Percentiles rank a stretch among this genome's conserved stretches.
Evolutionary conservation across 53 echinoderm and acorn worm genomes (phyloP).

Genomic region (Zoroaster sp.): DNA sequence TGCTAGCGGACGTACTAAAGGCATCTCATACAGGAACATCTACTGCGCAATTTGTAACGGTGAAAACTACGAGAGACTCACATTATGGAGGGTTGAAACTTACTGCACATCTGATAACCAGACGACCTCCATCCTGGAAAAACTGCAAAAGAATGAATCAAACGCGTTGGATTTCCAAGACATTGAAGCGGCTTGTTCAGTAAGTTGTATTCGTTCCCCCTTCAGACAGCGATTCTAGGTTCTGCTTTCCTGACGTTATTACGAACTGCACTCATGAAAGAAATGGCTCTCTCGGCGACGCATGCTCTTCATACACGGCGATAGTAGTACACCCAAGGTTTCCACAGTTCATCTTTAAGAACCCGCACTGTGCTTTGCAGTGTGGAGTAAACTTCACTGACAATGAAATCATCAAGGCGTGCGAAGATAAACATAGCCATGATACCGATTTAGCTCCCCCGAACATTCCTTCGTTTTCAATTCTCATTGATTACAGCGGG

Average conservation of each 20-base stretch:
- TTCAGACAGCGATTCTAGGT: neutral
- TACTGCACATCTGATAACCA: no score
- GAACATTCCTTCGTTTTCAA: neutral
- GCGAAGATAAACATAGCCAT: no score
- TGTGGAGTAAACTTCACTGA: constrained; percentile 15
- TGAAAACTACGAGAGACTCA: neutral
- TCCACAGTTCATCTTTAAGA: constrained; percentile 25
- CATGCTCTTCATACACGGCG: constrained; percentile 10
- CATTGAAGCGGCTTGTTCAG: neutral
- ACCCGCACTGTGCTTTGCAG: constrained; percentile 61
- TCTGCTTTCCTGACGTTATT: neutral
- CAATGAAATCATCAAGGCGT: no score
- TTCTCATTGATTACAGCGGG: neutral
- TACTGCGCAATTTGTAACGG: constrained; percentile 59
- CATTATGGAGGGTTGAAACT: neutral
- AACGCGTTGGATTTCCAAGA: neutral
- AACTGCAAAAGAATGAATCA: neutral
- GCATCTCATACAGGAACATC: constrained; percentile 39
- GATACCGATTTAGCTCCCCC: neutral
- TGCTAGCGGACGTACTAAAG: constrained; percentile 6
- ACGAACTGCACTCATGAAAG: neutral
- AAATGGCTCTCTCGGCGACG: neutral
- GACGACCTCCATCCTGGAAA: no score
- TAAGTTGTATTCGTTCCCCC: neutral
- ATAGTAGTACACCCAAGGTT: neutral